Evolutionary conservation across 2,113 vertebrate species (phyloP).

Genomic region (Bujurquina vittata): DNA sequence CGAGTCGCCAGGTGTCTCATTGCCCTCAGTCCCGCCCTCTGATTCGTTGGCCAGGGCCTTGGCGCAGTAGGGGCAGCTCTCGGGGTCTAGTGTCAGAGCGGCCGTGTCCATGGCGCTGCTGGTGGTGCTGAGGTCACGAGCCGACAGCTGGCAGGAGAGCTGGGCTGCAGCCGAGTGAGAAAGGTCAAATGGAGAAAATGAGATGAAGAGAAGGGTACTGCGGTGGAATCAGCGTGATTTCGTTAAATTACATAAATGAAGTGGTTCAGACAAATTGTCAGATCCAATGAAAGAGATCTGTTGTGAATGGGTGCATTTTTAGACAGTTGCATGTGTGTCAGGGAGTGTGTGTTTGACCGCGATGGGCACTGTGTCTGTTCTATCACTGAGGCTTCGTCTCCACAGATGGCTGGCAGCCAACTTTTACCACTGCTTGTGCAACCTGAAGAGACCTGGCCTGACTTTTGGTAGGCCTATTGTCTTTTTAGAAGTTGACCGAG

Average conservation of each 20-base stretch:
- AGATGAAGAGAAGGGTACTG: background rate
- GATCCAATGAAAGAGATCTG: slow-evolving; percentile 1
- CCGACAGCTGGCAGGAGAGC: slow-evolving; percentile 85
- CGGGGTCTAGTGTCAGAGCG: slow-evolving; percentile 81
- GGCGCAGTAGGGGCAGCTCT: slow-evolving; percentile 92
- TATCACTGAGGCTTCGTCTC: slow-evolving; percentile 41
- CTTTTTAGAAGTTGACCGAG: slow-evolving; percentile 37
- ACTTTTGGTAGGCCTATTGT: slow-evolving; percentile 28
- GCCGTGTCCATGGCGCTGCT: slow-evolving; percentile 81
- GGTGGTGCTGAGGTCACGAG: slow-evolving; percentile 83
- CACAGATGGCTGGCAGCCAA: slow-evolving; percentile 17
- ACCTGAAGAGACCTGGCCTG: slow-evolving; percentile 33
- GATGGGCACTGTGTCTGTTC: slow-evolving; percentile 11
- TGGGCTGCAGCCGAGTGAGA: slow-evolving; percentile 80
- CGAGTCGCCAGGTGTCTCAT: slow-evolving; percentile 84
- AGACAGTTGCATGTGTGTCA: slow-evolving; percentile 14
- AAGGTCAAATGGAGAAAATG: slow-evolving; percentile 22
- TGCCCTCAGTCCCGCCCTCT: slow-evolving; percentile 82
- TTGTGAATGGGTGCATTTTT: slow-evolving; percentile 17
- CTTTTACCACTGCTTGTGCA: slow-evolving; percentile 1
- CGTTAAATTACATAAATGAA: slow-evolving; percentile 9
- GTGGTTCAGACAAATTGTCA: slow-evolving; percentile 24
- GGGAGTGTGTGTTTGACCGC: slow-evolving; percentile 1
- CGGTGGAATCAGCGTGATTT: background rate
- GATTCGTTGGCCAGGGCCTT: slow-evolving; percentile 79